phyloP scores from a whole-genome alignment of 2,888 invertebrate species.

The Lamproptera curius region DNA sequence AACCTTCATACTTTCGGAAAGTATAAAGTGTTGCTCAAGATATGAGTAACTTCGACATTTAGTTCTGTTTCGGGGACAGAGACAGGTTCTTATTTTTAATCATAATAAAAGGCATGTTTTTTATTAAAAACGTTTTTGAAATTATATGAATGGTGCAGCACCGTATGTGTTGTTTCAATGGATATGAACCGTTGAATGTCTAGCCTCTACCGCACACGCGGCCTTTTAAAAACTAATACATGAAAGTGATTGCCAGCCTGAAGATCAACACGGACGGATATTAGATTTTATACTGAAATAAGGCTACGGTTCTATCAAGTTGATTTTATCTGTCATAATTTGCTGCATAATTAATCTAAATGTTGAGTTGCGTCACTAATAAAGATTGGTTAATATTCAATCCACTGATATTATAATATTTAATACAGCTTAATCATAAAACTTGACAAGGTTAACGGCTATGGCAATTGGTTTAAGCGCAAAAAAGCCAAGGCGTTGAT shows the following conservation, averaged over 20 bases:
- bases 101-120: too few relatives aligned
- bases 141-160: not conserved
- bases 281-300: too few relatives aligned
- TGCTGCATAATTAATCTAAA: too few relatives aligned
- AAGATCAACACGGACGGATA: too few relatives aligned
- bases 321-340: too few relatives aligned
- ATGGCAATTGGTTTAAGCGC: conserved; percentile 1
- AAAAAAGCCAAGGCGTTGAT: conserved; percentile 8
- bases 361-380: too few relatives aligned
- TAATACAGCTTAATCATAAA: not conserved
- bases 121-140: too few relatives aligned
- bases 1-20: conserved; percentile 15
- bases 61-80: conserved; percentile 10
- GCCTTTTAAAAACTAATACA: not conserved
- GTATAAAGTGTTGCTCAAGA: conserved; percentile 11
- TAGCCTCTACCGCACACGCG: not conserved
- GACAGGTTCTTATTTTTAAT: conserved; percentile 1
- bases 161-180: not conserved
- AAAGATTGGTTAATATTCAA: not conserved
- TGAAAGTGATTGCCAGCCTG: not conserved
- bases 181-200: not conserved
- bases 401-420: not conserved
- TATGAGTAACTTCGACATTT: not conserved
- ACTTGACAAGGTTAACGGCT: conserved; percentile 14
- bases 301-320: too few relatives aligned